A percentile compares a stretch with the other conserved stretches of the same genome.
Conservation (phyloP, 2,888 invertebrate species). For the Drosophila siamana region DNA sequence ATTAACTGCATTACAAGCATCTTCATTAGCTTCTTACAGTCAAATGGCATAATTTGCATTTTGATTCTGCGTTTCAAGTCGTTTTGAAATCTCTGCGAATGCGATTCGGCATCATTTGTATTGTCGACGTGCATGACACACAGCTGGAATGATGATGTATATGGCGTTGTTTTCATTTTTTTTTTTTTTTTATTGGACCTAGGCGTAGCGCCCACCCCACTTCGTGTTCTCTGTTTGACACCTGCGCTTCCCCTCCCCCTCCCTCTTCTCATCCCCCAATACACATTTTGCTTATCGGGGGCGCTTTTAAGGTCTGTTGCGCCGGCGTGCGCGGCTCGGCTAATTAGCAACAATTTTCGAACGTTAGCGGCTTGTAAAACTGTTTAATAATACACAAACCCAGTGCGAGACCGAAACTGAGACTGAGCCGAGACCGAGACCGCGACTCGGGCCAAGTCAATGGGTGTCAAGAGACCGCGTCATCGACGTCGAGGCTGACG, state of each 20-base stretch:
- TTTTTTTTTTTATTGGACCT: conserved; percentile 39
- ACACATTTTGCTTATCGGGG: conserved; percentile 27
- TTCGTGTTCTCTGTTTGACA: conserved; percentile 12
- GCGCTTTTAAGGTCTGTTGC: conserved; percentile 75
- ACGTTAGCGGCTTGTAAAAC: conserved; percentile 80
- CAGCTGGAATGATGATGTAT: conserved; percentile 30
- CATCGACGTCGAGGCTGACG: conserved; percentile 33
- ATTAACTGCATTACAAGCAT: not conserved
- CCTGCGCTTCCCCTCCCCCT: conserved; percentile 13
- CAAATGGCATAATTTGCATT: not conserved
- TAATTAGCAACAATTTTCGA: conserved; percentile 79
- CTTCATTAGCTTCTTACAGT: not conserved
- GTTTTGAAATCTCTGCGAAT: conserved; percentile 8
- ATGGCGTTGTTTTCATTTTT: not conserved
- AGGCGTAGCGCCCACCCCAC: not conserved
- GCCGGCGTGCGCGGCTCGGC: conserved; percentile 74
- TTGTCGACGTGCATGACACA: conserved; percentile 42
- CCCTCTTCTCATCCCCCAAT: too few species aligned
- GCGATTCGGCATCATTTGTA: conserved; percentile 10
- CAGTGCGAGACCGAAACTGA: conserved; percentile 4
- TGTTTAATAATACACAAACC: conserved; percentile 61
- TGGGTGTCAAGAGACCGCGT: conserved; percentile 10
- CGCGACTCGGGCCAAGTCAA: conserved; percentile 16
- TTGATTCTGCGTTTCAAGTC: not conserved
- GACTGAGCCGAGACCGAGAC: conserved; percentile 10